These are phyloP conservation scores for Limnephilus auricula DNA, from an alignment of 2,888 invertebrate genomes.

Conservation along the genomic window DNA sequence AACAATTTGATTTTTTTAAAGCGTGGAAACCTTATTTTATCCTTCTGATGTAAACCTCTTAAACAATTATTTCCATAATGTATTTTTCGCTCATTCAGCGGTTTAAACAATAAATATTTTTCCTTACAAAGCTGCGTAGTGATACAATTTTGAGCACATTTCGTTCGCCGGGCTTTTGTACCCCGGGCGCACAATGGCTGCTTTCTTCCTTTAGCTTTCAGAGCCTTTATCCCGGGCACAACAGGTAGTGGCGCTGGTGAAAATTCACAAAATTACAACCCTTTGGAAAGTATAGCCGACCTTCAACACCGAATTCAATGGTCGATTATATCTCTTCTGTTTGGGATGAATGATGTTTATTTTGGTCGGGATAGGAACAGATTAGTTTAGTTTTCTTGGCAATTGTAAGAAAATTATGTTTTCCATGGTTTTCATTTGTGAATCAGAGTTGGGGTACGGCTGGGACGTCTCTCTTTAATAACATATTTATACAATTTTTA, in stretches of 20 bases:
- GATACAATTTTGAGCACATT: constrained; percentile 17
- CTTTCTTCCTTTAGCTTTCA: constrained; percentile 4
- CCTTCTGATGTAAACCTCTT: neutral
- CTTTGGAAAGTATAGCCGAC: constrained; percentile 2
- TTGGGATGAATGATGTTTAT: constrained; percentile 2
- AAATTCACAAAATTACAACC: constrained; percentile 12
- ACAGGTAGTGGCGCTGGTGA: constrained; percentile 16
- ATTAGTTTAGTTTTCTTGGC: neutral
- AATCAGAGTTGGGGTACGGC: neutral
- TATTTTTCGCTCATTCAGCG: neutral
- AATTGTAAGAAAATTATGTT: neutral
- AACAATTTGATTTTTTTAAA: neutral
- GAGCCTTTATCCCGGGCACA: constrained; percentile 13
- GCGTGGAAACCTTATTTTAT: neutral
- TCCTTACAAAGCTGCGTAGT: constrained; percentile 6
- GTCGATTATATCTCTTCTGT: constrained; percentile 2
- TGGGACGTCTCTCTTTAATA: neutral
- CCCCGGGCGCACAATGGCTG: neutral
- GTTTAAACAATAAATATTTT: constrained; percentile 35
- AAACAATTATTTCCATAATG: neutral
- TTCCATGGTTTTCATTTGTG: neutral
- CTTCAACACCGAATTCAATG: constrained; percentile 21
- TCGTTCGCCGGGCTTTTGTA: neutral
- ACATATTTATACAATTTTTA: neutral
- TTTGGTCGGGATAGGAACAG: neutral